phyloP scores from a whole-genome alignment of 2,797 vertebrate genomes.

The Cossypha polioptera region DNA sequence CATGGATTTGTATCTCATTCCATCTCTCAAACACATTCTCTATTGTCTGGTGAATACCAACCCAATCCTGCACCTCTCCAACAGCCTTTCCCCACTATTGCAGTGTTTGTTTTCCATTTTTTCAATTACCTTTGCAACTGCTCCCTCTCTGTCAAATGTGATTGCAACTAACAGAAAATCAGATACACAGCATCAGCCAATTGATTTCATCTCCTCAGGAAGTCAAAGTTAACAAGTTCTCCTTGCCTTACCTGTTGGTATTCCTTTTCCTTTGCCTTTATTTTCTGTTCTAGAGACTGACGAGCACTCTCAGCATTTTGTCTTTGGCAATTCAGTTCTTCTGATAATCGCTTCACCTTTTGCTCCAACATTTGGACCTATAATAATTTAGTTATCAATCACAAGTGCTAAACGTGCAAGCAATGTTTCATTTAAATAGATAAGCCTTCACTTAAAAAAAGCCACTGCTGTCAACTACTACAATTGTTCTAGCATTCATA shows the following conservation, averaged over 20 bases:
- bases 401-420: neutral
- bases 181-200: neutral
- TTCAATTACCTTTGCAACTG: neutral
- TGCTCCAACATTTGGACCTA: constrained; percentile 84
- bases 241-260: constrained; percentile 83
- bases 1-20: neutral
- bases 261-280: constrained; percentile 87
- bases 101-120: neutral
- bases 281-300: constrained; percentile 85
- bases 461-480: neutral
- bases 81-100: neutral
- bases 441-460: neutral
- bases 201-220: neutral
- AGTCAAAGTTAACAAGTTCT: neutral
- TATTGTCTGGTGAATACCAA: neutral
- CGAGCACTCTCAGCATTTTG: constrained; percentile 89
- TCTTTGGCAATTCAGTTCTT: constrained; percentile 89
- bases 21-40: neutral
- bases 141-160: neutral
- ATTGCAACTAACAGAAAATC: neutral
- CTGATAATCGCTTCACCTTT: constrained; percentile 83
- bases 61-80: neutral
- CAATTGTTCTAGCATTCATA: neutral
- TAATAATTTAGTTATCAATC: neutral
- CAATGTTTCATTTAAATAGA: neutral